Conservation (phyloP, 2,797 vertebrate genomes). For the Danio choprae region DNA sequence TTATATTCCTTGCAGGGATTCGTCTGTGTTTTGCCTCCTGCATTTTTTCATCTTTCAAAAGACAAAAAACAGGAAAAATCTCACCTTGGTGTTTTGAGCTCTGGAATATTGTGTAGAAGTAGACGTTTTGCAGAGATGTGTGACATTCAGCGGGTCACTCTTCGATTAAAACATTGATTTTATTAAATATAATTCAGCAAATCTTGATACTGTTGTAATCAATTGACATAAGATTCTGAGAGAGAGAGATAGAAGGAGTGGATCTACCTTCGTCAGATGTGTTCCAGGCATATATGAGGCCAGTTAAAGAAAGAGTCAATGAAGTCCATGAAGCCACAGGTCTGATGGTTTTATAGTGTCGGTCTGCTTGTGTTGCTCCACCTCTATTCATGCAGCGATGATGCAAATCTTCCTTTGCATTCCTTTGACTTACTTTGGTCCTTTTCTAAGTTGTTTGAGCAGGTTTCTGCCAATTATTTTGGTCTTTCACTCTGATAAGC, state of each 20-base stretch:
- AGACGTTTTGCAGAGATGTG: constrained; percentile 21
- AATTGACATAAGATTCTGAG: neutral
- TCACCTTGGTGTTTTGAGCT: constrained; percentile 56
- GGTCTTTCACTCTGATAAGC: neutral
- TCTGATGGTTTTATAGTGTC: constrained; percentile 65
- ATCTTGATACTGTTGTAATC: neutral
- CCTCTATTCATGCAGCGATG: constrained; percentile 16
- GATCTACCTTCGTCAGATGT: constrained; percentile 70
- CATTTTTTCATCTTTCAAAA: constrained; percentile 12
- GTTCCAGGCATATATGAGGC: constrained; percentile 70
- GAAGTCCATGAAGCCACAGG: constrained; percentile 31
- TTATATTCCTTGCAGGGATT: neutral
- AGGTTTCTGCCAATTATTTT: neutral
- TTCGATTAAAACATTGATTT: constrained; percentile 35
- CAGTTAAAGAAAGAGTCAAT: constrained; percentile 32
- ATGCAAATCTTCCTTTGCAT: neutral
- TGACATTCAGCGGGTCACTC: constrained; percentile 67
- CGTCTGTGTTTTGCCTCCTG: neutral
- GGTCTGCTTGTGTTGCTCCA: constrained; percentile 50
- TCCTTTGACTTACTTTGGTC: neutral
- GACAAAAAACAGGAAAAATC: constrained; percentile 10
- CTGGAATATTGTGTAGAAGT: constrained; percentile 7
- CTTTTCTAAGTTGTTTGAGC: neutral
- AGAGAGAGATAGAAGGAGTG: neutral
- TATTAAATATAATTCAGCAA: neutral